phyloP scores from a whole-genome alignment of 2,888 invertebrate species.

The Drosophila putrida region DNA sequence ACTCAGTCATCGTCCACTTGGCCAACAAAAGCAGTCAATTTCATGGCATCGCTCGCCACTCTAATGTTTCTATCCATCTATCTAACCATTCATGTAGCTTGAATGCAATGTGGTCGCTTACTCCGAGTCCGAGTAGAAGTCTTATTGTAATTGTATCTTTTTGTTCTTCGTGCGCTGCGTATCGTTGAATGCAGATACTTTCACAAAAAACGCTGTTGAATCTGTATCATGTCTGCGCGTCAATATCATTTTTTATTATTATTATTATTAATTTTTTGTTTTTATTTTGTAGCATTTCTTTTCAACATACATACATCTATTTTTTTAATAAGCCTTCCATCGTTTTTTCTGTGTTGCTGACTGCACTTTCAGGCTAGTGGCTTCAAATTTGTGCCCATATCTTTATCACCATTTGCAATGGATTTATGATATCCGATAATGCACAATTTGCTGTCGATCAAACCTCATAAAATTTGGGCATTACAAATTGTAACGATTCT shows the following conservation, averaged over 20 bases:
- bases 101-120: constrained; percentile 52
- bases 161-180: constrained; percentile 59
- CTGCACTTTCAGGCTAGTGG: constrained; percentile 34
- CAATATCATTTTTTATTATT: constrained; percentile 47
- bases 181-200: constrained; percentile 60
- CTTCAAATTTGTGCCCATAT: constrained; percentile 44
- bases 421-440: constrained; percentile 44
- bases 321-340: constrained; percentile 15
- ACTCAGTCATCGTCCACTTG: constrained; percentile 40
- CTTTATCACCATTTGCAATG: constrained; percentile 59
- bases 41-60: constrained; percentile 70
- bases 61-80: constrained; percentile 67
- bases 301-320: constrained; percentile 12
- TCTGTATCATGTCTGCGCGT: constrained; percentile 57
- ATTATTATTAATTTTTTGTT: constrained; percentile 27
- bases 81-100: constrained; percentile 45
- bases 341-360: constrained; percentile 15
- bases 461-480: constrained; percentile 9
- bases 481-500: constrained; percentile 16
- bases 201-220: constrained; percentile 69
- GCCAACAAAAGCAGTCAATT: constrained; percentile 78
- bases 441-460: constrained; percentile 28
- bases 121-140: constrained; percentile 17
- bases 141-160: constrained; percentile 67
- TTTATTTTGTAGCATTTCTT: constrained; percentile 42